phyloP scores from a whole-genome alignment of 2,888 invertebrate genomes.

The Chrysopilus asiliformis region DNA sequence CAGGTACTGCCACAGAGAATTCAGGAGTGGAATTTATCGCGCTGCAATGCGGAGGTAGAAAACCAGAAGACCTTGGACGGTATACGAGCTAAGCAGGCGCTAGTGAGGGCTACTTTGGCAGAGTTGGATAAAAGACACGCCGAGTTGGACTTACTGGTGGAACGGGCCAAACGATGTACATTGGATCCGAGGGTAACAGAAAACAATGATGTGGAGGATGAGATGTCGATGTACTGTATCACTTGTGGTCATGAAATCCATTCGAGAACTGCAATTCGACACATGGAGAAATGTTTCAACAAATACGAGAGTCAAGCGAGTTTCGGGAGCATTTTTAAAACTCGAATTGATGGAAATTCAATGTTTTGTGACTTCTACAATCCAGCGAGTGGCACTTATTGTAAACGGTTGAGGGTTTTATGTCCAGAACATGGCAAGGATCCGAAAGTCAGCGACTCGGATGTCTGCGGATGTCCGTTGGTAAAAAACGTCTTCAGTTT shows the following conservation, averaged over 20 bases:
- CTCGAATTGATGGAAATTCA: constrained; percentile 85
- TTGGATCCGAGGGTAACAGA: constrained; percentile 49
- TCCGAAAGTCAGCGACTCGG: constrained; percentile 70
- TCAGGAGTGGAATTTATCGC: constrained; percentile 83
- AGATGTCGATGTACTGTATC: constrained; percentile 80
- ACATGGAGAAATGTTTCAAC: constrained; percentile 96
- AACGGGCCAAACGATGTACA: constrained; percentile 58
- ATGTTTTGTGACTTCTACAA: constrained; percentile 98
- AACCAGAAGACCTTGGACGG: constrained; percentile 54
- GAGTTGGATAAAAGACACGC: constrained; percentile 63
- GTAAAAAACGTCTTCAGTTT: constrained; percentile 71
- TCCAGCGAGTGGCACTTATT: constrained; percentile 76
- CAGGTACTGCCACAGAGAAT: constrained; percentile 79
- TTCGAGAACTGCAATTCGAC: constrained; percentile 80
- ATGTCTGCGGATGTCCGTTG: constrained; percentile 89
- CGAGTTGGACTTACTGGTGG: constrained; percentile 68
- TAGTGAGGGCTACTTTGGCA: constrained; percentile 65
- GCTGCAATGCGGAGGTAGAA: constrained; percentile 75
- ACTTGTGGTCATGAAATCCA: constrained; percentile 95
- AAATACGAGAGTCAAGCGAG: constrained; percentile 97
- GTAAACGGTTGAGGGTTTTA: constrained; percentile 85
- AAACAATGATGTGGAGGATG: constrained; percentile 48
- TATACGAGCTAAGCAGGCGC: constrained; percentile 65
- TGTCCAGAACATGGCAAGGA: constrained; percentile 98
- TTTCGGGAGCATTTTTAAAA: constrained; percentile 89